phyloP scores from a whole-genome alignment of 2,797 vertebrate genomes.

The Enteromius argenteus region DNA sequence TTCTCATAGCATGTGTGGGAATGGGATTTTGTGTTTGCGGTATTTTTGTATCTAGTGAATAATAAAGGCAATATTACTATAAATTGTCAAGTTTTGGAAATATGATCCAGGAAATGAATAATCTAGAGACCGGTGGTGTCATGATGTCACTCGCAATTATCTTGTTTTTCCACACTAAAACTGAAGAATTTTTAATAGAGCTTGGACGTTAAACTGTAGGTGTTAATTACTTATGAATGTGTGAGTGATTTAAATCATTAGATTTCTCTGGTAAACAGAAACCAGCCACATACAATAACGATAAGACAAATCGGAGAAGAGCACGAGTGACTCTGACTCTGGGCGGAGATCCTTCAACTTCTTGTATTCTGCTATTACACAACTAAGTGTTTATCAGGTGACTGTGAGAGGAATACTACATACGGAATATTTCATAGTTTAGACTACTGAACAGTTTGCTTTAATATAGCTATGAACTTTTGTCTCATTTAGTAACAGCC shows the following conservation, averaged over 20 bases:
- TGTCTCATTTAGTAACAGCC: not conserved
- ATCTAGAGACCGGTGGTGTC: no score
- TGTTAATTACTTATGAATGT: not conserved
- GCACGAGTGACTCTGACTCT: not conserved
- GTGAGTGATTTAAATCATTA: not conserved
- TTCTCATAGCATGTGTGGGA: not conserved
- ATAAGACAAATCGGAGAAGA: not conserved
- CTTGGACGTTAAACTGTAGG: not conserved
- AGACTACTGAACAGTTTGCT: not conserved
- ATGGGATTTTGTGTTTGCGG: not conserved
- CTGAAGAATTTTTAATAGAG: not conserved
- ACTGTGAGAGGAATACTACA: not conserved
- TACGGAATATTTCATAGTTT: not conserved
- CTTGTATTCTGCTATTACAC: constrained; percentile 22
- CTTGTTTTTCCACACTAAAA: not conserved
- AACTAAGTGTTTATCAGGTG: constrained; percentile 31
- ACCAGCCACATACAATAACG: not conserved
- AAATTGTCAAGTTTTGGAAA: not conserved
- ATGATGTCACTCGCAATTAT: not conserved
- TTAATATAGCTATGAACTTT: not conserved
- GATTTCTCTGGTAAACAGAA: not conserved
- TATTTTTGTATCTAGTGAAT: not conserved
- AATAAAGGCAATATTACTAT: not conserved
- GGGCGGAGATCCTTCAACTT: constrained; percentile 28
- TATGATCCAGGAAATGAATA: not conserved